These are phyloP conservation scores for Cynodonichthys magdalenae DNA, from an alignment of 2,797 vertebrate genomes.

Conservation along the genomic window DNA sequence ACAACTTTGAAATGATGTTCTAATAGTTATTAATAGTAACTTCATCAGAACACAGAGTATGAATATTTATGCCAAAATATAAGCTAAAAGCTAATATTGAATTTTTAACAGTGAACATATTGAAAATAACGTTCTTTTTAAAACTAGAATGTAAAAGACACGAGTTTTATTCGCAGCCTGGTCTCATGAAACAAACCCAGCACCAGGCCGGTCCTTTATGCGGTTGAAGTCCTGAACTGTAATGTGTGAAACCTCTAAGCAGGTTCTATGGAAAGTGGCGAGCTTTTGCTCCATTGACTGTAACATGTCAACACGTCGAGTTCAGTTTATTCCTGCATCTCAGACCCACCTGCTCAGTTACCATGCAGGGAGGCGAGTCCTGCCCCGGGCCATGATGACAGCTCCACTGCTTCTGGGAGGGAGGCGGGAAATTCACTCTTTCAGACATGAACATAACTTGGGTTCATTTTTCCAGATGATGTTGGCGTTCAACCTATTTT, in stretches of 20 bases:
- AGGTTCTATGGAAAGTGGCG: not conserved
- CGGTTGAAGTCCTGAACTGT: not conserved
- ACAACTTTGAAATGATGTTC: too few species aligned
- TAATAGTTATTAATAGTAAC: too few species aligned
- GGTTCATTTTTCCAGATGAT: slow-evolving; percentile 1
- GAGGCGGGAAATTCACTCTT: not conserved
- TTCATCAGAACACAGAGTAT: too few species aligned
- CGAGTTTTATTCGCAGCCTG: not conserved
- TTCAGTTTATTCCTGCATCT: slow-evolving; percentile 2
- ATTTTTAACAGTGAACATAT: not conserved
- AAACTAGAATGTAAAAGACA: not conserved
- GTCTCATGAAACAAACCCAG: not conserved
- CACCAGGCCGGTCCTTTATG: not conserved
- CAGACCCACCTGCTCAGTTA: not conserved
- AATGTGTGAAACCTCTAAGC: slow-evolving; percentile 2
- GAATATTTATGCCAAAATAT: too few species aligned
- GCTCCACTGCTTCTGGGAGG: not conserved
- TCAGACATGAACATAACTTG: slow-evolving; percentile 2
- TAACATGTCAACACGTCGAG: slow-evolving; percentile 4
- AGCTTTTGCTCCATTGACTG: not conserved
- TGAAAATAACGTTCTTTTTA: not conserved
- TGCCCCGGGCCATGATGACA: slow-evolving; percentile 5
- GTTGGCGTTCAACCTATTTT: not conserved
- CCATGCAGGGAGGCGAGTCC: not conserved
- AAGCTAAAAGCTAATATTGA: not conserved